phyloP scores from a whole-genome alignment of 1,140 invertebrate species.

The Thaumetopoea pityocampa region DNA sequence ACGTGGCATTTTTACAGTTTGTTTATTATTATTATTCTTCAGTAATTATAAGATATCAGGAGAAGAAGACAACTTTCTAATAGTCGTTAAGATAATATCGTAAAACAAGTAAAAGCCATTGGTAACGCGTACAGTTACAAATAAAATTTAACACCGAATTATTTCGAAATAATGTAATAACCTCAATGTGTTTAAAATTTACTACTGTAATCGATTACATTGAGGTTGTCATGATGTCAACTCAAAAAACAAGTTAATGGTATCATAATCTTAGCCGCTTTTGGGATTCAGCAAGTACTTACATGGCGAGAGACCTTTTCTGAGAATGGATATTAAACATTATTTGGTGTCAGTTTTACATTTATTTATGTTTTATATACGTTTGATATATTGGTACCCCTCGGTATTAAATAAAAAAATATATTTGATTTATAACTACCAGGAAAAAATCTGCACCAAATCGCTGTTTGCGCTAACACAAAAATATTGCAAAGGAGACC shows the following conservation, averaged over 20 bases:
- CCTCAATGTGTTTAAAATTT: neutral
- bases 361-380: no score
- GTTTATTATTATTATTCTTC: no score
- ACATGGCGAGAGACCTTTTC: slow-evolving; percentile 7
- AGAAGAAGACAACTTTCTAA: no score
- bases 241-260: slow-evolving; percentile 19
- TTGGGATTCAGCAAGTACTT: slow-evolving; percentile 9
- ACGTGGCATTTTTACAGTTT: no score
- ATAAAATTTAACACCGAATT: no score
- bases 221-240: slow-evolving; percentile 6
- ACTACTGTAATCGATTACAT: neutral
- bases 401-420: slow-evolving; percentile 9
- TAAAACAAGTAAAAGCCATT: no score
- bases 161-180: no score
- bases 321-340: slow-evolving; percentile 3
- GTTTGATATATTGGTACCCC: no score
- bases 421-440: slow-evolving; percentile 14
- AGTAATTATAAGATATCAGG: no score
- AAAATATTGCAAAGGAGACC: slow-evolving; percentile 64
- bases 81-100: no score
- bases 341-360: slow-evolving; percentile 3
- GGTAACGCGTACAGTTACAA: no score
- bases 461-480: slow-evolving; percentile 41
- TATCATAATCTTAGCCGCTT: slow-evolving; percentile 10
- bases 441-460: slow-evolving; percentile 44